Evolutionary conservation across 1,140 invertebrate genomes (phyloP), one percentile per base, ranked within the genome.

Genomic region (Meteorus sp.): DNA sequence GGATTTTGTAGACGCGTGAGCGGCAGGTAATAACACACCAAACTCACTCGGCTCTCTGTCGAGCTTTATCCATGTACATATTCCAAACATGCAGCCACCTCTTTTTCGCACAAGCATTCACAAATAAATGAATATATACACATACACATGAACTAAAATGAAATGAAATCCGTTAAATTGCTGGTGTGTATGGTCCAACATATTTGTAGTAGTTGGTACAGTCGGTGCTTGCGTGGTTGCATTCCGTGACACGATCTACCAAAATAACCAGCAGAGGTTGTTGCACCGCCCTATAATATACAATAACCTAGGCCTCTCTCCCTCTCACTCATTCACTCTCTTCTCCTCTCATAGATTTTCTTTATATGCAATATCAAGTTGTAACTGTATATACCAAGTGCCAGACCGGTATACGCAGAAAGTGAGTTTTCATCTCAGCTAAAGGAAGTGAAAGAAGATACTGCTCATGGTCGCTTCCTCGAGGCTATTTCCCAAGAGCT

Each of bases 191-290:
- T 13, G 11, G 1, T 25, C 20, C n/a, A n/a, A n/a, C n/a, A n/a
- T n/a, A n/a, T n/a, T n/a, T n/a, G n/a, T n/a, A n/a, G n/a, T n/a
- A n/a, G n/a, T n/a, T n/a, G n/a, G n/a, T n/a, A 13, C 17, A 29
- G 27, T 31, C 22, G 9, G 35, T 39, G 35, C 4, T 3, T 39
- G 50, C 37, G 50, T 35, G 22, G 15, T 31, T 37, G 48, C 57
- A 59, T 59, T 59, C 57, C 57, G 39, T 39, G 39, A 33, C 39
- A 35, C 48, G 50, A 35, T 53, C 41, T 59, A 59, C 57, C 48
- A 20, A 59, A 59, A 59, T 59, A 59, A 53, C 57, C 41, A 39
- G 11, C 39, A n/a, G 50, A 59, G 57, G 57, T 59, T 59, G 57
- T 59, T 59, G 57, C 57, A 45, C 57, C 31, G 57, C 4, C 37